Evolutionary conservation across 2,888 invertebrate species (phyloP).

Genomic region (Torymus auratus): DNA sequence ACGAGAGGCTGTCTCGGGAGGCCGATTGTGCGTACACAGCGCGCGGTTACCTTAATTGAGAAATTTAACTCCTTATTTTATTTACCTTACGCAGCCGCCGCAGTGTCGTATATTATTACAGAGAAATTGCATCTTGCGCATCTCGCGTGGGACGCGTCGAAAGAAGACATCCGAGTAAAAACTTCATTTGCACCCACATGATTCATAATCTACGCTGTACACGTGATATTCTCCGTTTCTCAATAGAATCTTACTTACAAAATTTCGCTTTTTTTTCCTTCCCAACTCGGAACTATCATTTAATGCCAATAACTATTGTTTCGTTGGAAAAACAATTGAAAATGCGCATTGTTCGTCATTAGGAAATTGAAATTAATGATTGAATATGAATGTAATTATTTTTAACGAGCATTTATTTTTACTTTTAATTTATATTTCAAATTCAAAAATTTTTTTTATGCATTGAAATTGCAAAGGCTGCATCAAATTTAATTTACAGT

Average conservation of each 20-base stretch:
- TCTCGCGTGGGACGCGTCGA: conserved; percentile 31
- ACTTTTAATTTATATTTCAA: too few species aligned
- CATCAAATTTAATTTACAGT: too few species aligned
- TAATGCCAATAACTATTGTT: conserved; percentile 9
- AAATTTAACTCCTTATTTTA: conserved; percentile 31
- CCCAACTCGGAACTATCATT: neutral
- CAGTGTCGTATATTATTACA: neutral
- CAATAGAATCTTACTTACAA: too few species aligned
- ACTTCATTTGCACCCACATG: conserved; percentile 26
- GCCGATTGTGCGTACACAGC: neutral
- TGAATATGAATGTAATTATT: too few species aligned
- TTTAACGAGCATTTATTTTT: too few species aligned
- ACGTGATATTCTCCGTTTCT: neutral
- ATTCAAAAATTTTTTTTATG: too few species aligned
- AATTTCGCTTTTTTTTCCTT: neutral
- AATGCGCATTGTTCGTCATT: neutral
- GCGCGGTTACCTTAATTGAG: conserved; percentile 26
- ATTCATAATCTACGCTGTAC: neutral
- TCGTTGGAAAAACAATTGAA: conserved; percentile 1
- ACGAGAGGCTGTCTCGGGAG: neutral
- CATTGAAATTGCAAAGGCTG: too few species aligned
- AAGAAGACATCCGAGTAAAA: conserved; percentile 24
- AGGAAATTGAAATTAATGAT: neutral
- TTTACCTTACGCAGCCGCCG: neutral
- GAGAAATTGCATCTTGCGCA: conserved; percentile 30